Conservation (phyloP, 2,113 vertebrate genomes). For the Periophthalmus modestus region DNA sequence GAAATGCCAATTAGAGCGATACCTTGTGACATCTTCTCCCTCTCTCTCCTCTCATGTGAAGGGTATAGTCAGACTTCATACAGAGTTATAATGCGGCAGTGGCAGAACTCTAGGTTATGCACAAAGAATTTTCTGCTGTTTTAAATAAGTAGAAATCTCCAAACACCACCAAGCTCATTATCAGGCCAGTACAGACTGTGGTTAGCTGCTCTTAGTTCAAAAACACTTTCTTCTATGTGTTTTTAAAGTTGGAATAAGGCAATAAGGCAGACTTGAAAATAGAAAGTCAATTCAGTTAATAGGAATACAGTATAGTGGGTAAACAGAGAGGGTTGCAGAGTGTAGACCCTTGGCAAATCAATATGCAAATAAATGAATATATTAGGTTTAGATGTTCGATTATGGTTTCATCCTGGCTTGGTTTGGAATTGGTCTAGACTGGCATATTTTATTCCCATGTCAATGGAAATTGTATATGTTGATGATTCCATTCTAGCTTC, state of each 20-base stretch:
- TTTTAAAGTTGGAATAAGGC: not conserved
- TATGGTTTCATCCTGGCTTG: not conserved
- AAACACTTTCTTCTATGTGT: not conserved
- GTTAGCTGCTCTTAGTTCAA: not conserved
- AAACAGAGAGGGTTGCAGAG: not conserved
- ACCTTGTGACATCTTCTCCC: conserved; percentile 49
- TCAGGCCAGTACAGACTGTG: not conserved
- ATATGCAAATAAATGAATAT: not conserved
- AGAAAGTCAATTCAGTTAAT: not conserved
- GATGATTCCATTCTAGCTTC: not conserved
- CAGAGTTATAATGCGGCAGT: conserved; percentile 14
- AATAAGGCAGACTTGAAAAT: not conserved
- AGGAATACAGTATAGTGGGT: not conserved
- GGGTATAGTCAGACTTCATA: conserved; percentile 29
- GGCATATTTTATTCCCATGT: not conserved
- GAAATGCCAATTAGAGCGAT: conserved; percentile 56
- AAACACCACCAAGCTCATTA: conserved; percentile 4
- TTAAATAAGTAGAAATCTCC: not conserved
- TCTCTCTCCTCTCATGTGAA: conserved; percentile 36
- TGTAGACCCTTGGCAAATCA: not conserved
- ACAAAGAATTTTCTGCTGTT: conserved; percentile 13
- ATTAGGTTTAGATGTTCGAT: not conserved
- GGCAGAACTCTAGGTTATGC: conserved; percentile 16
- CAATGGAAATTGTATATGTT: not conserved
- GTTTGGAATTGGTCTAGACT: not conserved